Conservation (phyloP, 2,797 vertebrate genomes). For the Coendou prehensilis region DNA sequence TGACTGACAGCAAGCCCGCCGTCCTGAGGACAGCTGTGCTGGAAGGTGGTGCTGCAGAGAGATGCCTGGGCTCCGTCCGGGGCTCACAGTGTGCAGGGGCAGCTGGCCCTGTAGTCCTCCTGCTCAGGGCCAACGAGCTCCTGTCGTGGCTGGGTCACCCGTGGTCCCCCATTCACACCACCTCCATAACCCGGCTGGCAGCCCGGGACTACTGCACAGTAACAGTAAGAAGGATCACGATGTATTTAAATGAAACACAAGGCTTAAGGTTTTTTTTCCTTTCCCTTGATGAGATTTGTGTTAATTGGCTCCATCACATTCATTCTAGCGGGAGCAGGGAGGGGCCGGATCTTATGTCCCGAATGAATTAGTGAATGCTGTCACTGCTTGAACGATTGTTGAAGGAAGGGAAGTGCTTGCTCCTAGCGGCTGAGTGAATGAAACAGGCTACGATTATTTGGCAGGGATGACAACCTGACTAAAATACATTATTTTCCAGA, state of each 20-base stretch:
- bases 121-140: background rate
- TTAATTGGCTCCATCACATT: background rate
- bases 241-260: background rate
- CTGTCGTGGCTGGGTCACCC: fast-evolving
- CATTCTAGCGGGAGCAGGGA: background rate
- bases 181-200: background rate
- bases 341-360: background rate
- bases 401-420: background rate
- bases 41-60: background rate
- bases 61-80: fast-evolving
- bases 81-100: background rate
- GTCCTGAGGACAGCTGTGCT: background rate
- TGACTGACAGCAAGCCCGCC: background rate
- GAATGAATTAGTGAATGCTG: background rate
- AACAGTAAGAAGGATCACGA: background rate
- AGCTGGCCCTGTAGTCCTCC: background rate
- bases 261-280: background rate
- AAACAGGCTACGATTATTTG: background rate
- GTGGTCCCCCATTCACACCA: background rate
- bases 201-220: background rate
- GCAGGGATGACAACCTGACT: background rate
- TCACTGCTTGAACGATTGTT: background rate
- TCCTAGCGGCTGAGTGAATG: background rate
- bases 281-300: background rate
- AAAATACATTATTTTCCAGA: background rate